A percentile compares a stretch with the other conserved stretches of the same genome.
These are phyloP conservation scores for Epirrhoe alternata DNA, from an alignment of 2,888 invertebrate genomes.

Conservation along the genomic window DNA sequence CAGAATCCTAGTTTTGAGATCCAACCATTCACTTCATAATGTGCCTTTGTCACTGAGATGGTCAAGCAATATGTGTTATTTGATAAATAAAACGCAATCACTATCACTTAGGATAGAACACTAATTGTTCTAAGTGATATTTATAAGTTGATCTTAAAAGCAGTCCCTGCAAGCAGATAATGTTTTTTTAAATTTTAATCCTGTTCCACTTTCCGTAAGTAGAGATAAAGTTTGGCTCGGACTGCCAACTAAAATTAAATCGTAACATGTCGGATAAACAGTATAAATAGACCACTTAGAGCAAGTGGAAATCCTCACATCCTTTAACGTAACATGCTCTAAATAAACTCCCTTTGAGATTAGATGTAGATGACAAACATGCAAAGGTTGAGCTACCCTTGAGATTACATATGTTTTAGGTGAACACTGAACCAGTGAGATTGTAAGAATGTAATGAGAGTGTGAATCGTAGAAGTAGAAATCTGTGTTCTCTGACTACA, in stretches of 20 bases:
- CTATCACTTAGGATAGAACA: too few species aligned
- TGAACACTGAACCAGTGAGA: constrained; percentile 3
- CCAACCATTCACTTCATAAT: too few species aligned
- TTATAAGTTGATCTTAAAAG: not conserved
- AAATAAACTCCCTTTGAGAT: constrained; percentile 60
- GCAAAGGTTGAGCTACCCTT: constrained; percentile 41
- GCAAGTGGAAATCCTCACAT: constrained; percentile 19
- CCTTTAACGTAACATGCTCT: constrained; percentile 35
- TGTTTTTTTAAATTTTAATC: constrained; percentile 10
- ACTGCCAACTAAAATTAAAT: constrained; percentile 24
- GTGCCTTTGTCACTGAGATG: too few species aligned
- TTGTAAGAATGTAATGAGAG: not conserved
- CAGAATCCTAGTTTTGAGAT: too few species aligned
- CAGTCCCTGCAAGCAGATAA: not conserved
- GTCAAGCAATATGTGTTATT: too few species aligned
- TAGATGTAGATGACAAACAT: constrained; percentile 58
- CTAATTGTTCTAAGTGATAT: too few species aligned
- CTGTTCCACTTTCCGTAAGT: constrained; percentile 9
- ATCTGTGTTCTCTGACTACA: not conserved
- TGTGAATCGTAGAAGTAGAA: not conserved
- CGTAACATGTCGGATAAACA: constrained; percentile 16
- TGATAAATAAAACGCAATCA: too few species aligned
- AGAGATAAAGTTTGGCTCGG: constrained; percentile 16
- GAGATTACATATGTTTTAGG: constrained; percentile 28
- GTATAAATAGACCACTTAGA: constrained; percentile 17